A percentile compares a stretch with the other conserved stretches of the same genome.
Evolutionary conservation across 2,888 invertebrate species (phyloP).

Genomic region (Tridacna crocea): DNA sequence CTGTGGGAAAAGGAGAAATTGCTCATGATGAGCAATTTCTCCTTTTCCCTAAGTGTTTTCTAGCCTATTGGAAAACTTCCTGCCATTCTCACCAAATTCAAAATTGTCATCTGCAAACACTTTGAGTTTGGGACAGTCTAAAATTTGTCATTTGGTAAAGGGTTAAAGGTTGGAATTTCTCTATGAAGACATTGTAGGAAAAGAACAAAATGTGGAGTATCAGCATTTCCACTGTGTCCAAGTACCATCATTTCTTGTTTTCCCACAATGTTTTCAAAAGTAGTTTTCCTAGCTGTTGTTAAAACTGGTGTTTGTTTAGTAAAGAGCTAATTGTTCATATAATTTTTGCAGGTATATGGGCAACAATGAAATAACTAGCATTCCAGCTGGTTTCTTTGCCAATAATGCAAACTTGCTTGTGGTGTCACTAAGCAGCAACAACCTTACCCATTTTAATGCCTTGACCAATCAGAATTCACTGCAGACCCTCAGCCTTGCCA

Average conservation of each 20-base stretch:
- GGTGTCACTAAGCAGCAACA: constrained; percentile 35
- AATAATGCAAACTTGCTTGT: constrained; percentile 24
- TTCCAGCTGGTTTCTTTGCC: constrained; percentile 37
- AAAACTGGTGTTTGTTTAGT: not conserved
- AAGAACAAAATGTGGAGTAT: not conserved
- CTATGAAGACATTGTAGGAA: constrained; percentile 2
- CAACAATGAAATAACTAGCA: constrained; percentile 34
- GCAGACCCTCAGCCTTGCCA: constrained; percentile 47
- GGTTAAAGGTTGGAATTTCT: no score
- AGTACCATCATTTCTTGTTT: not conserved
- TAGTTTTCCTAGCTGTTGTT: not conserved
- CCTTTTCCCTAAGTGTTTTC: no score
- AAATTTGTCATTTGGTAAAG: no score
- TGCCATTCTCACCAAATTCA: no score
- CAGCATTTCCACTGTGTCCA: no score
- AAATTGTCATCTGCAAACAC: no score
- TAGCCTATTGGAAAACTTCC: no score
- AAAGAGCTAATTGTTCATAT: not conserved
- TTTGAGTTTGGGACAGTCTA: no score
- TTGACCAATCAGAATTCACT: constrained; percentile 59
- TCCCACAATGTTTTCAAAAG: not conserved
- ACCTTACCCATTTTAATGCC: constrained; percentile 62
- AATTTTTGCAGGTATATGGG: constrained; percentile 30
- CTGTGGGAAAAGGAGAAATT: no score
- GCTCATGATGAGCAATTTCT: no score